Evolutionary conservation across 1,140 invertebrate species (phyloP), one percentile per base, ranked within the genome.

Genomic region (Protaetia brevitarsis): DNA sequence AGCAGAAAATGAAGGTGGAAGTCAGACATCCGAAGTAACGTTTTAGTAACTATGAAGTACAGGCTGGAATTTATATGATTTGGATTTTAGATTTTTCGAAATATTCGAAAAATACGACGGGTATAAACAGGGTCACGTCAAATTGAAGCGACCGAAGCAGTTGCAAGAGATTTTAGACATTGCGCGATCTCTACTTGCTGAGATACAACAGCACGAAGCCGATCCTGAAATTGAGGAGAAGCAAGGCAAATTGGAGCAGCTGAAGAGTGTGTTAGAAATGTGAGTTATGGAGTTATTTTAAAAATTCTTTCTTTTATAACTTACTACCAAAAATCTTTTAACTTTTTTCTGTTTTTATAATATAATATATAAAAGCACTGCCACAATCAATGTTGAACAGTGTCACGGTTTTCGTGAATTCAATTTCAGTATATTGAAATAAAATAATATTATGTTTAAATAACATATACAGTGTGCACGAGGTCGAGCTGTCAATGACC

Each of bases 1-100:
- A 99, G 80, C 98, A 99, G 81, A 99, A 99, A 82, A 99, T 99
- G 97, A 99, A 99, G 82, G 96, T 99, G 72, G 96, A 99, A 86
- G 97, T 99, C n/a, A n/a, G 96, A 65, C 95, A 99, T 87, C 93
- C 90, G 27, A 97, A 96, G 91, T 97, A 81, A 3, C 13, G n/a
- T 45, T 19, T 45, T 3, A 5, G 7, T 45, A 45, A 41, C 11
- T 27, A 45, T 19, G 41, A 31, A 13, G 19, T 37, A 0, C 3
- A 13, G 19, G 31, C 16, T 37, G 16, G 16, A 37, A 37, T 11
- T 37, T 6, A 10, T 37, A 37, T 37, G 5, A 34, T 27, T 37
- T n/a, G n/a, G n/a, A n/a, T 75, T 73, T 11, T 74, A 97, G 94
- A 77, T 99, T 99, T 81, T 99, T 99, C 81, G 94, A 97, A 77